These are phyloP conservation scores for Hydriomena furcata DNA, from an alignment of 2,888 invertebrate genomes.

Conservation along the genomic window DNA sequence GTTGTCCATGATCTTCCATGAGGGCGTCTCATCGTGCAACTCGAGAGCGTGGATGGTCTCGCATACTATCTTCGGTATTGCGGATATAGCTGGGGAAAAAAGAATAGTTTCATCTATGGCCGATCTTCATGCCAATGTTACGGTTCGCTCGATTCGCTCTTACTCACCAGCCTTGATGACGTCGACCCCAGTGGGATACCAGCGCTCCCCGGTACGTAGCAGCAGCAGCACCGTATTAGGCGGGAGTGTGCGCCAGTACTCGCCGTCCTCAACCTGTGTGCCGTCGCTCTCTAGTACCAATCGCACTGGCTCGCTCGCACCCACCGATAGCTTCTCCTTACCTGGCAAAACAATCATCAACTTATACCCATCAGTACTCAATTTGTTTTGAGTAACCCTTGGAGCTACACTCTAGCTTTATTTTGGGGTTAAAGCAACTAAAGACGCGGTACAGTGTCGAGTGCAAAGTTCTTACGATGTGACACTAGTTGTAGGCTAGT, in stretches of 20 bases:
- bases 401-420: no score
- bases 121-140: no score
- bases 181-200: slow-evolving; percentile 97
- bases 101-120: not conserved
- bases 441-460: no score
- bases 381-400: no score
- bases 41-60: slow-evolving; percentile 98
- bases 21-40: slow-evolving; percentile 97
- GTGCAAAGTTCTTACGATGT: no score
- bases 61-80: slow-evolving; percentile 98
- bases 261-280: slow-evolving; percentile 98
- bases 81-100: slow-evolving; percentile 90
- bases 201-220: slow-evolving; percentile 94
- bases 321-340: slow-evolving; percentile 95
- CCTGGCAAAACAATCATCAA: slow-evolving; percentile 65
- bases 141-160: not conserved
- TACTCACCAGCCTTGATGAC: slow-evolving; percentile 95
- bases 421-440: no score
- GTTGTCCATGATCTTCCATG: slow-evolving; percentile 99
- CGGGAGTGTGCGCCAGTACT: slow-evolving; percentile 96
- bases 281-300: slow-evolving; percentile 98
- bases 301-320: slow-evolving; percentile 93
- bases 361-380: no score
- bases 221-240: slow-evolving; percentile 95
- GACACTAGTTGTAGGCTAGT: no score